A percentile compares a stretch with the other conserved stretches of the same genome.
These are phyloP conservation scores for Suillia variegata DNA, from an alignment of 2,888 invertebrate genomes.

Conservation along the genomic window DNA sequence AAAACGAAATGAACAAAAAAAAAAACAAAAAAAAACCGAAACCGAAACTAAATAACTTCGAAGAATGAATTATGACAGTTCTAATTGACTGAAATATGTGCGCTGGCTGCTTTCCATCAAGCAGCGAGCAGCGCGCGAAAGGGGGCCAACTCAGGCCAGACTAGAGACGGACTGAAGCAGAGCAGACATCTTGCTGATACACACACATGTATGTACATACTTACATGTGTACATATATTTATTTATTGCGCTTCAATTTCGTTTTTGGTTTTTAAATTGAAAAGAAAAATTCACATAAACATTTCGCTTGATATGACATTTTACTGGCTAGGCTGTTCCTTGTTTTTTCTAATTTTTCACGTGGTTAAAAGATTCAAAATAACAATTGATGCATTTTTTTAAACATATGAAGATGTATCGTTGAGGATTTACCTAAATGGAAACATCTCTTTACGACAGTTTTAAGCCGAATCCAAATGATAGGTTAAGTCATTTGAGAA, in stretches of 20 bases:
- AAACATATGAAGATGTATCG: not conserved
- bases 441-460: not conserved
- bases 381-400: not conserved
- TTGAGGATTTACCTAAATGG: not conserved
- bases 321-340: constrained; percentile 25
- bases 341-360: constrained; percentile 25
- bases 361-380: too few relatives aligned
- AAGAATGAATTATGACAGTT: constrained; percentile 60
- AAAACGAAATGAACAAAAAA: constrained; percentile 10
- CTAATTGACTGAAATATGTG: constrained; percentile 60
- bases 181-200: constrained; percentile 44
- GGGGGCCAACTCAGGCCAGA: constrained; percentile 1
- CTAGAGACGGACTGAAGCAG: not conserved
- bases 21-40: too few relatives aligned
- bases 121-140: constrained; percentile 18
- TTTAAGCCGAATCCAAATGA: too few relatives aligned
- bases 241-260: constrained; percentile 44
- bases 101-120: constrained; percentile 54
- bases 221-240: too few relatives aligned
- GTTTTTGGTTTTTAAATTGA: constrained; percentile 19
- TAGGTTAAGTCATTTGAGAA: too few relatives aligned
- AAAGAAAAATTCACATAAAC: not conserved
- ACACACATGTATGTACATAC: too few relatives aligned
- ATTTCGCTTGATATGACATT: constrained; percentile 6
- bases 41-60: constrained; percentile 50